These are phyloP conservation scores for Spea multiplicata DNA, from an alignment of 2,113 vertebrate species.

Conservation along the genomic window DNA sequence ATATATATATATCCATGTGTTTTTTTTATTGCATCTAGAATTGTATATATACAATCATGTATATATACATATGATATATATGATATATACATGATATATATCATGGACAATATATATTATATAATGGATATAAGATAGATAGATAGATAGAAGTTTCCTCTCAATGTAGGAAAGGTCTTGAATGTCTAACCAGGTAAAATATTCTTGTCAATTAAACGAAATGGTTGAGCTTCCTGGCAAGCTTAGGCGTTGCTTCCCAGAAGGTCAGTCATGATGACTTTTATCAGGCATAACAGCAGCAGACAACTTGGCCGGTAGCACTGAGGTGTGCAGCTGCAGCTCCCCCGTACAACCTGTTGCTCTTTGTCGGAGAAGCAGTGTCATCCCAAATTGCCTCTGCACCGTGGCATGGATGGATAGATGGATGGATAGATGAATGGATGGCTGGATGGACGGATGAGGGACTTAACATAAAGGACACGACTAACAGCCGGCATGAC, in stretches of 20 bases:
- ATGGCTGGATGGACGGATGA: slow-evolving; percentile 29
- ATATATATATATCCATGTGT: neutral
- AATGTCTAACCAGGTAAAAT: no score
- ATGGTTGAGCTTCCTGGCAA: neutral
- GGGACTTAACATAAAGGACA: slow-evolving; percentile 51
- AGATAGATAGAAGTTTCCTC: no score
- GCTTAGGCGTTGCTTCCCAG: slow-evolving; percentile 5
- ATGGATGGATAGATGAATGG: slow-evolving; percentile 4
- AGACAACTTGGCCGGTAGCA: slow-evolving; percentile 10
- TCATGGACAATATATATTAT: no score
- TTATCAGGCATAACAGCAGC: slow-evolving; percentile 48
- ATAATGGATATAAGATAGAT: no score
- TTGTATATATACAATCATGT: no score
- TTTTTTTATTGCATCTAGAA: no score
- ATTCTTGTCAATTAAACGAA: no score
- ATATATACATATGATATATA: no score
- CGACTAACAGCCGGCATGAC: slow-evolving; percentile 50
- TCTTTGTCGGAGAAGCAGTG: slow-evolving; percentile 46
- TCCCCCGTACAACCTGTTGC: slow-evolving; percentile 57
- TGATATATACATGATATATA: no score
- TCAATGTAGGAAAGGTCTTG: no score
- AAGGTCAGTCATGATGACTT: slow-evolving; percentile 34
- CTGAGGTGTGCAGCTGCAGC: slow-evolving; percentile 48
- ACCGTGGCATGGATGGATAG: slow-evolving; percentile 44
- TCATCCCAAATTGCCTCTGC: slow-evolving; percentile 52